A percentile compares a stretch with the other conserved stretches of the same genome.
phyloP scores from a whole-genome alignment of 2,797 vertebrate species.

The Danio choprae region DNA sequence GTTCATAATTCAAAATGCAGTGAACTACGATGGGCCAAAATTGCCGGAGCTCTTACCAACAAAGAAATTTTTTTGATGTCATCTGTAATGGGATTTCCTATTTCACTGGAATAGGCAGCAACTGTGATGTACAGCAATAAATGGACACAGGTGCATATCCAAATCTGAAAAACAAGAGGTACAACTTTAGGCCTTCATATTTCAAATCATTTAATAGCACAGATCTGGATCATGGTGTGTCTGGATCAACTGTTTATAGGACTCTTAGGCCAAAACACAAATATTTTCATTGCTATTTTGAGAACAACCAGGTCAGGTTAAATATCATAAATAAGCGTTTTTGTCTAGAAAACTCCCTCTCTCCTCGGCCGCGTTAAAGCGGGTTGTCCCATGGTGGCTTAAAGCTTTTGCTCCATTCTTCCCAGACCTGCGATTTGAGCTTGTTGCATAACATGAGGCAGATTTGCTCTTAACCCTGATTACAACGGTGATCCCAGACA shows the following conservation, averaged over 20 bases:
- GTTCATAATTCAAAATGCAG: too few relatives aligned
- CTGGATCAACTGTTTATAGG: not conserved
- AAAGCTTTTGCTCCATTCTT: slow-evolving; percentile 40
- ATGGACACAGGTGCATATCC: slow-evolving; percentile 84
- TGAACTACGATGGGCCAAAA: too few relatives aligned
- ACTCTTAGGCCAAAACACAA: not conserved
- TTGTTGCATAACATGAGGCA: slow-evolving; percentile 62
- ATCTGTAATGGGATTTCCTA: slow-evolving; percentile 82
- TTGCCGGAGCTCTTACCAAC: slow-evolving; percentile 74
- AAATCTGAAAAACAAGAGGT: slow-evolving; percentile 74
- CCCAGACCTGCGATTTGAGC: slow-evolving; percentile 36
- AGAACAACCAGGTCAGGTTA: not conserved
- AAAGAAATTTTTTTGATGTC: slow-evolving; percentile 77
- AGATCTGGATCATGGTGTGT: not conserved
- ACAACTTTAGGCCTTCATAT: slow-evolving; percentile 3
- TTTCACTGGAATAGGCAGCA: slow-evolving; percentile 78
- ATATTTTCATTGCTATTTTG: not conserved
- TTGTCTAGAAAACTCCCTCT: slow-evolving; percentile 7
- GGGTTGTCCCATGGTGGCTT: slow-evolving; percentile 34
- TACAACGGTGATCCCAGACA: slow-evolving; percentile 53
- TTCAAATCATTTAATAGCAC: slow-evolving; percentile 1
- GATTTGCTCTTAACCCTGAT: slow-evolving; percentile 60
- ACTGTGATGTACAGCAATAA: slow-evolving; percentile 81
- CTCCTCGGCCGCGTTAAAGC: slow-evolving; percentile 3
- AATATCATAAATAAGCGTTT: slow-evolving; percentile 4